A percentile compares a stretch with the other conserved stretches of the same genome.
phyloP scores from a whole-genome alignment of 2,888 invertebrate species.

The Neocrepidodera transversa region DNA sequence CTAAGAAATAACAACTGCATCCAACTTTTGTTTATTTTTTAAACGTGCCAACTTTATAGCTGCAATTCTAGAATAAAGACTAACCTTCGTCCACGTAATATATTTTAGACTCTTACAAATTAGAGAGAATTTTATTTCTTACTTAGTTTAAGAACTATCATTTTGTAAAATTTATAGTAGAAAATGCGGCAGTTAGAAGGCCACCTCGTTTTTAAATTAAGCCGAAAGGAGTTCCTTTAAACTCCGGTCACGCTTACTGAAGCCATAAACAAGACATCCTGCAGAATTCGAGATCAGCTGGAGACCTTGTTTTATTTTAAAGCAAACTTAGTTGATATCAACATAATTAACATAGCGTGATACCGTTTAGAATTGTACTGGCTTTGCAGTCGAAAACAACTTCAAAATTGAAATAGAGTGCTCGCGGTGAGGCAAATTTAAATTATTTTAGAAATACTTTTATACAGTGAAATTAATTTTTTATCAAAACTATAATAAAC shows the following conservation, averaged over 20 bases:
- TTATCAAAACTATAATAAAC: too few species aligned
- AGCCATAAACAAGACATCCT: slow-evolving; percentile 8
- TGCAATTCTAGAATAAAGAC: too few species aligned
- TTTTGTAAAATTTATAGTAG: slow-evolving; percentile 6
- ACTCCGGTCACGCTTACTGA: slow-evolving; percentile 4
- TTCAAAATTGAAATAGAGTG: too few species aligned
- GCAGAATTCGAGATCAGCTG: slow-evolving; percentile 6
- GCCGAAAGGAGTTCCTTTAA: neutral
- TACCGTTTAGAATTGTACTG: too few species aligned
- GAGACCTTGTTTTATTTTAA: neutral
- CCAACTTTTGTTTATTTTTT: too few species aligned
- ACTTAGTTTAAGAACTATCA: slow-evolving; percentile 1
- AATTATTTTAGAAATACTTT: too few species aligned
- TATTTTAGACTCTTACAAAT: too few species aligned
- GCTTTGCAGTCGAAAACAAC: neutral
- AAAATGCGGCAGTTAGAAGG: neutral
- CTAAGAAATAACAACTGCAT: too few species aligned
- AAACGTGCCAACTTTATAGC: too few species aligned
- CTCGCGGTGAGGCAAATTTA: too few species aligned
- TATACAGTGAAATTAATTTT: too few species aligned
- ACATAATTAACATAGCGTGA: neutral
- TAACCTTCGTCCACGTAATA: too few species aligned
- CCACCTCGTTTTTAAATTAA: slow-evolving; percentile 2
- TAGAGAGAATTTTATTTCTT: neutral
- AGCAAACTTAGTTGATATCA: neutral